These are phyloP conservation scores for Leptopterna dolabrata DNA, from an alignment of 2,888 invertebrate species.

Conservation along the genomic window DNA sequence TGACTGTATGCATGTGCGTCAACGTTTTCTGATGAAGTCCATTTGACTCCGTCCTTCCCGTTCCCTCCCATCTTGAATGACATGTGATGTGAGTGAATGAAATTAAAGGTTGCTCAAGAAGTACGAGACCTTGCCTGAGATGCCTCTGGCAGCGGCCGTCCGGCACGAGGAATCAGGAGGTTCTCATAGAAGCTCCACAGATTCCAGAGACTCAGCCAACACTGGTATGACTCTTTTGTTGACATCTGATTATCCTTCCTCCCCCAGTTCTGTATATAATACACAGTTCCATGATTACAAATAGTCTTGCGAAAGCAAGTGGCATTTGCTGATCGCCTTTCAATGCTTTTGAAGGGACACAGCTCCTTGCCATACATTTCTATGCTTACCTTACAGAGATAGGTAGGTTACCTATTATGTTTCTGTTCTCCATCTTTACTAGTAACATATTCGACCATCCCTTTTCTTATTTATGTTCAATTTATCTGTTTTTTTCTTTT, in stretches of 20 bases:
- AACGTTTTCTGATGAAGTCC: no score
- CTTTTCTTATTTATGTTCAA: neutral
- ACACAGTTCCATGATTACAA: neutral
- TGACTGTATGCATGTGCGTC: no score
- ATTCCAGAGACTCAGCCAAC: slow-evolving; percentile 48
- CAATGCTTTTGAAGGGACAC: neutral
- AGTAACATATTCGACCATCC: neutral
- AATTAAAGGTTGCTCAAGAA: slow-evolving; percentile 57
- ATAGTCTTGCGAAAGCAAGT: slow-evolving; percentile 48
- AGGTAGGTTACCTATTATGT: neutral
- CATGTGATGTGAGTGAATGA: neutral
- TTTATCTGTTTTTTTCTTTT: slow-evolving; percentile 53
- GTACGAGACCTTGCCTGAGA: slow-evolving; percentile 54
- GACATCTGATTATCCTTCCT: neutral
- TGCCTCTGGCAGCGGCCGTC: slow-evolving; percentile 38
- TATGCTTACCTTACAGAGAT: neutral
- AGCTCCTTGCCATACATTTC: slow-evolving; percentile 47
- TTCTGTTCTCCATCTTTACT: neutral
- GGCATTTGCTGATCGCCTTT: slow-evolving; percentile 19
- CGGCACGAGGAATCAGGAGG: slow-evolving; percentile 36
- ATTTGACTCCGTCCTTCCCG: no score
- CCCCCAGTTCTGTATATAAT: neutral
- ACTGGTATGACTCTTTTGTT: slow-evolving; percentile 30
- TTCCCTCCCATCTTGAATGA: no score
- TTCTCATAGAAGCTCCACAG: slow-evolving; percentile 37